Evolutionary conservation across 2,113 vertebrate genomes (phyloP).

Genomic region (Alectura lathami): DNA sequence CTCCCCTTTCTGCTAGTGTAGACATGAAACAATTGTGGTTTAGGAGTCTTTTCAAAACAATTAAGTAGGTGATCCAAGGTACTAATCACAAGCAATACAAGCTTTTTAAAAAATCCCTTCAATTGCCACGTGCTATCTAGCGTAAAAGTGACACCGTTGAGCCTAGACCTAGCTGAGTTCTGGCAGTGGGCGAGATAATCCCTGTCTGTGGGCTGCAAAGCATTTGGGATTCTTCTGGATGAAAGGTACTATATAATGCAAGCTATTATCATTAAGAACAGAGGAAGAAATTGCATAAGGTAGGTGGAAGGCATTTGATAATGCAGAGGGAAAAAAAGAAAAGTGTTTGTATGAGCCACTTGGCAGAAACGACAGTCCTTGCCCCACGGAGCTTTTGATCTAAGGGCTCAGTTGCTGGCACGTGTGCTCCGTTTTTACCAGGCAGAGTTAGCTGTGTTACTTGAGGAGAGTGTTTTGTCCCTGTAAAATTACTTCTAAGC

Average conservation of each 20-base stretch:
- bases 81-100: background rate
- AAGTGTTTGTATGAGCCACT: slow-evolving; percentile 21
- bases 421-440: background rate
- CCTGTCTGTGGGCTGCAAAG: slow-evolving; percentile 60
- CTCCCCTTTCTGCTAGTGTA: background rate
- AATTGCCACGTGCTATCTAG: background rate
- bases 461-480: background rate
- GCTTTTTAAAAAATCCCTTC: background rate
- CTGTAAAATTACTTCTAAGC: background rate
- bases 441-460: background rate
- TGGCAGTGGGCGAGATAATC: slow-evolving; percentile 66
- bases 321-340: background rate
- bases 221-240: slow-evolving; percentile 67
- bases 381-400: background rate
- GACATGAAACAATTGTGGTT: background rate
- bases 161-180: slow-evolving; percentile 20
- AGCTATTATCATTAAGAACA: slow-evolving; percentile 64
- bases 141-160: slow-evolving; percentile 44
- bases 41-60: background rate
- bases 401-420: background rate
- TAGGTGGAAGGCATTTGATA: slow-evolving; percentile 62
- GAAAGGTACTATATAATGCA: slow-evolving; percentile 60
- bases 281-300: slow-evolving; percentile 57
- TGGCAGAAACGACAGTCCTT: slow-evolving; percentile 9
- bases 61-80: background rate